Evolutionary conservation across 1,140 invertebrate species (phyloP), one percentile per base, ranked within the genome.

Genomic region (Papilio helenus): DNA sequence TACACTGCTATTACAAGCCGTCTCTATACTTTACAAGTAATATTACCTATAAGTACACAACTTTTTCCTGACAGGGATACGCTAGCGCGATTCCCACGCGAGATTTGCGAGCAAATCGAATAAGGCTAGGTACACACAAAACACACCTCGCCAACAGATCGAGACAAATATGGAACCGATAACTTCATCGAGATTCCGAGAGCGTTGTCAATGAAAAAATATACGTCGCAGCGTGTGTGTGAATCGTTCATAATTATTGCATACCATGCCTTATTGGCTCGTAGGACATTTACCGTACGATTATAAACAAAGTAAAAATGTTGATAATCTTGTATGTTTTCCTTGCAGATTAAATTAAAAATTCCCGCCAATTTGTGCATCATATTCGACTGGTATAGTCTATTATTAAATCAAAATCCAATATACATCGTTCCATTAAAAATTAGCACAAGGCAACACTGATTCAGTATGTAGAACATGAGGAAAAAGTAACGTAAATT

Each of bases 121-220:
- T 49, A 74, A 74, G 72, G 72, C 72, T 74, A 74, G 72, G 39
- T 74, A 20, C 72, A 74, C 72, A 49, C 72, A 74, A 74, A 74
- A 74, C 72, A 74, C 44, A 74, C 10, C 72, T 44, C 39, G 12
- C 72, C 42, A 46, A 26, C 44, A 46, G 12, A 49, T 49, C 72
- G 72, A 20, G 72, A 74, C 72, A 46, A 74, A 74, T 74, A 74
- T 74, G 72, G 72, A 51, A 74, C 20, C 72, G 44, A 74, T 74
- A 74, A 74, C 72, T 74, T 74, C 72, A 74, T 74, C 72, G 72
- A 9, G 20, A 74, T 74, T 74, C 72, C 44, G 44, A 44, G 72
- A 49, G 23, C 72, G 72, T 74, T 49, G 72, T 44, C 39, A 26
- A 16, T 49, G 23, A 46, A 49, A 49, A 74, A 74, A 74, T 46